Base-by-base conservation (phyloP, 2,113 vertebrate genomes). In the Rhinogobius similis region DNA sequence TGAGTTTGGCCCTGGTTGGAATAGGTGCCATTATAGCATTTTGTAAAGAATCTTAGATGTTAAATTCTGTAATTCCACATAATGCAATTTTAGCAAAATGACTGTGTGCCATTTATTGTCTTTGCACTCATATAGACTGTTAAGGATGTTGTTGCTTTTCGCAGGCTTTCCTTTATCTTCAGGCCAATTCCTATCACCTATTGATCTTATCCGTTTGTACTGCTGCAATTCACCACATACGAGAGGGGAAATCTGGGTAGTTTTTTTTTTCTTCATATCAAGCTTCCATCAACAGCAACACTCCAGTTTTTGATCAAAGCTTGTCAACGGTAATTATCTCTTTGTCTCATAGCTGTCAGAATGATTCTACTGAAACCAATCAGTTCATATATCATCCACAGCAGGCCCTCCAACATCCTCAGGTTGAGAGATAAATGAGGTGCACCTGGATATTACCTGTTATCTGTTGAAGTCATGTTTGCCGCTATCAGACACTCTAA, bases 261-360 rank as follows among this genome's bases (percentile, higher is more conserved):
- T 62, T 73, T 71, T 66, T 52, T 75, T 73, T 56, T 59, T 78
- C 77, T 61, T 77, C 80, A 75, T 85, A 77, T 73, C 79, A 82
- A 82, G 82, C 82, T 85, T 89, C 83, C 75, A 77, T 89, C 87
- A 82, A 68, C 87, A 76, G 71, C 21, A 79, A 82, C 81, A 76
- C 85, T 82, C 75, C 82, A 84, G 79, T 77, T 67, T 68, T 58
- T 87, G 90, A 93, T 93, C 90, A 92, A 91, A 92, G 88, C 87
- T 86, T 89, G 92, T 92, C 91, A 89, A 68, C 77, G 74, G 76
- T 87, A 79, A 92, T 91, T 89, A 90, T 84, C 81, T 87, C 41
- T 72, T 76, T 65, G 71, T 85, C 77, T 73, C 69, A 52, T 71
- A 43, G 77, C 79, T 87, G 83, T 82, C 80, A 70, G 77, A 59